phyloP scores from a whole-genome alignment of 2,797 vertebrate genomes.

The Lacerta agilis region DNA sequence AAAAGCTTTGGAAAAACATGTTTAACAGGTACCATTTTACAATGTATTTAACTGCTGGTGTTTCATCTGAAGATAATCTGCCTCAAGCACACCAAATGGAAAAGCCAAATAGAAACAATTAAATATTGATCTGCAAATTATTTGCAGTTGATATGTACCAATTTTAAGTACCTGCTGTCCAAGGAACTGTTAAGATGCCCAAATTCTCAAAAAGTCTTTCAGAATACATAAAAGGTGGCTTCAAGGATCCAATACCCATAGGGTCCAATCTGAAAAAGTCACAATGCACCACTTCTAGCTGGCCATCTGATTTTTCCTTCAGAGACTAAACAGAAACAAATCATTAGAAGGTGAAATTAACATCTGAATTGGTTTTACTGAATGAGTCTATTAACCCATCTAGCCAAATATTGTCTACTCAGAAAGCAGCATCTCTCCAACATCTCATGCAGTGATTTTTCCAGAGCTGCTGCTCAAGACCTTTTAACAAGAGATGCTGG shows the following conservation, averaged over 20 bases:
- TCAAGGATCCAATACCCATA: constrained; percentile 67
- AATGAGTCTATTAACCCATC: not conserved
- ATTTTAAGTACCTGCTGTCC: constrained; percentile 85
- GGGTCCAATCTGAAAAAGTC: constrained; percentile 92
- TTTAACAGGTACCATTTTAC: not conserved
- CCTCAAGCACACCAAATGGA: not conserved
- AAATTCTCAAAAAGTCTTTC: constrained; percentile 86
- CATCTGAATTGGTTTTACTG: not conserved
- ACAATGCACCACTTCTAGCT: constrained; percentile 87
- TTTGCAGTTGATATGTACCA: not conserved
- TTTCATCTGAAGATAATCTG: not conserved
- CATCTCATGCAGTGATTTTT: not conserved
- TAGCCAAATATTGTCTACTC: not conserved
- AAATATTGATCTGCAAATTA: not conserved
- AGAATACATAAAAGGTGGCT: constrained; percentile 80
- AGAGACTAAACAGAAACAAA: constrained; percentile 79
- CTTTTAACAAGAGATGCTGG: constrained; percentile 1
- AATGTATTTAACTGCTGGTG: not conserved
- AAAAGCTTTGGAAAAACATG: not conserved
- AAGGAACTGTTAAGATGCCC: constrained; percentile 83
- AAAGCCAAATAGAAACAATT: not conserved
- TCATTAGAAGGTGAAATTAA: not conserved
- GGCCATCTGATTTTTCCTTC: constrained; percentile 78
- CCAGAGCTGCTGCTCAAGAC: not conserved
- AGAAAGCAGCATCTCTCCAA: not conserved